Conservation (phyloP, 1,140 invertebrate genomes). For the Scaptomyza montana region DNA sequence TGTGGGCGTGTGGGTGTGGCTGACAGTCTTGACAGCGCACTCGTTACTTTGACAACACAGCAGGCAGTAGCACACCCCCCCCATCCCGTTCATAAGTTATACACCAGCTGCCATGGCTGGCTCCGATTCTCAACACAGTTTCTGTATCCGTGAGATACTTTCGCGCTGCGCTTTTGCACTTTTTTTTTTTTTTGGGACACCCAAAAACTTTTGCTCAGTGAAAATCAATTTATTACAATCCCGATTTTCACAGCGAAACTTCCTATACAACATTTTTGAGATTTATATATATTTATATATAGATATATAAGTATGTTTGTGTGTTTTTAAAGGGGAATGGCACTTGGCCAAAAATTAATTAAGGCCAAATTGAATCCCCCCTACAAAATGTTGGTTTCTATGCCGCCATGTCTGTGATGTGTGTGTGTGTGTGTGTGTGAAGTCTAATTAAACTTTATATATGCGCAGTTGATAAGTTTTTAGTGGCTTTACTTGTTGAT, state of each 20-base stretch:
- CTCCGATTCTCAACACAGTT: slow-evolving; percentile 24
- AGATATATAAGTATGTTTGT: slow-evolving; percentile 1
- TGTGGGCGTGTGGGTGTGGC: slow-evolving; percentile 35
- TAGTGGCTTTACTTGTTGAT: slow-evolving; percentile 67
- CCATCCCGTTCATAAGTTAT: neutral
- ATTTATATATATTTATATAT: neutral
- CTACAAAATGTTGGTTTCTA: slow-evolving; percentile 49
- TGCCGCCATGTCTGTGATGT: slow-evolving; percentile 9
- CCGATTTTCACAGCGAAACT: slow-evolving; percentile 40
- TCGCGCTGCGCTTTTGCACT: slow-evolving; percentile 74
- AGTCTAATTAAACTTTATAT: slow-evolving; percentile 79
- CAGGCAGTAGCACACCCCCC: slow-evolving; percentile 14
- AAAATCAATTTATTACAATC: slow-evolving; percentile 71
- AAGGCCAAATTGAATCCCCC: slow-evolving; percentile 59
- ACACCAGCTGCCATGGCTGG: slow-evolving; percentile 12
- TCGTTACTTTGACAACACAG: slow-evolving; percentile 79
- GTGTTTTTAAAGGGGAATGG: slow-evolving; percentile 46
- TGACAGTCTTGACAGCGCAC: slow-evolving; percentile 78
- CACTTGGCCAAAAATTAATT: slow-evolving; percentile 81
- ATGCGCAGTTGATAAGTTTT: slow-evolving; percentile 77
- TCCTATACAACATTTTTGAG: slow-evolving; percentile 2
- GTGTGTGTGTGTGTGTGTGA: slow-evolving; percentile 39
- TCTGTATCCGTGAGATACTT: slow-evolving; percentile 71
- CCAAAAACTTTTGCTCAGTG: slow-evolving; percentile 58
- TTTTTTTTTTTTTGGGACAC: slow-evolving; percentile 8